A percentile compares a stretch with the other conserved stretches of the same genome.
Conservation (phyloP, 2,797 vertebrate species). For the Oreonectes daqikongensis region DNA sequence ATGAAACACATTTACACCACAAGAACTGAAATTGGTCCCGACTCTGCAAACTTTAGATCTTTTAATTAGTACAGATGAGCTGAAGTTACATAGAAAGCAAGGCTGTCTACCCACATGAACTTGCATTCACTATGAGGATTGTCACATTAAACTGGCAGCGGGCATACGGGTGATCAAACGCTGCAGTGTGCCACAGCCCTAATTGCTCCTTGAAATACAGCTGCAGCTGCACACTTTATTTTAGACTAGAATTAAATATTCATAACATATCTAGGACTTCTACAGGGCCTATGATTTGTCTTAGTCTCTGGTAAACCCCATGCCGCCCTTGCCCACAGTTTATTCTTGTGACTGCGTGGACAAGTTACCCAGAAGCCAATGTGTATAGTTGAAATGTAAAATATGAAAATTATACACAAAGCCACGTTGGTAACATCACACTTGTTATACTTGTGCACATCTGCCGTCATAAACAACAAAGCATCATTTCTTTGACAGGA, state of each 20-base stretch:
- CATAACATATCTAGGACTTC: neutral
- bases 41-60: conserved; percentile 16
- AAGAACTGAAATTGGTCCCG: neutral
- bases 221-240: conserved; percentile 6
- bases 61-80: conserved; percentile 26
- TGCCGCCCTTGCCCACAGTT: too few species aligned
- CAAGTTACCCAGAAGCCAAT: too few species aligned
- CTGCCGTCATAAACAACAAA: neutral
- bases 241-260: conserved; percentile 31
- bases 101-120: conserved; percentile 1
- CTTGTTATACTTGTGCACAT: neutral
- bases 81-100: neutral
- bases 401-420: too few species aligned
- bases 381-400: too few species aligned
- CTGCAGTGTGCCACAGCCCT: neutral
- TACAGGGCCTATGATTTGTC: neutral
- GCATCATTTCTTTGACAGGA: neutral
- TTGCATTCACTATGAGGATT: conserved; percentile 13
- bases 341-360: too few species aligned
- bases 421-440: neutral
- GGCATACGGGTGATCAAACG: conserved; percentile 21
- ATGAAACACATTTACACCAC: neutral
- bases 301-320: neutral
- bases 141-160: conserved; percentile 29
- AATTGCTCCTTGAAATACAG: conserved; percentile 29